These are phyloP conservation scores for Zosterops pallidus DNA, from an alignment of 2,113 vertebrate species.

Conservation along the genomic window DNA sequence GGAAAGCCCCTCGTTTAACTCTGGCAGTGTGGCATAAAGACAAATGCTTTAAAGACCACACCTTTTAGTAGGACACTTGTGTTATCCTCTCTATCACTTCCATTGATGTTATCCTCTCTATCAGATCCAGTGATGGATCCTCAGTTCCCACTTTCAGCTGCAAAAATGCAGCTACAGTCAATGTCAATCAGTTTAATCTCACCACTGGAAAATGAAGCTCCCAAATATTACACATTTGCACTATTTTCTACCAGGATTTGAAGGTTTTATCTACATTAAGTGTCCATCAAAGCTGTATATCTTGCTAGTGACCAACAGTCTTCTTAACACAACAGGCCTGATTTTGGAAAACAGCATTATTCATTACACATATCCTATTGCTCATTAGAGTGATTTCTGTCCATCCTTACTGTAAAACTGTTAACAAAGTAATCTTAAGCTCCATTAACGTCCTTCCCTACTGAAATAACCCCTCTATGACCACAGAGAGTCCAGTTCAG, in stretches of 20 bases:
- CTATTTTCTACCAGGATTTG: not conserved
- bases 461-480: not conserved
- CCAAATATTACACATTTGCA: not conserved
- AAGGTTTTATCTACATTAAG: not conserved
- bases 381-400: not conserved
- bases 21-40: not conserved
- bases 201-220: not conserved
- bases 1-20: not conserved
- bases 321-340: not conserved
- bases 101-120: not conserved
- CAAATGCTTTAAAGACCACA: not conserved
- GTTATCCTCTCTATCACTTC: not conserved
- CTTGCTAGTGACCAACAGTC: not conserved
- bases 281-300: not conserved
- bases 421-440: not conserved
- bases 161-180: not conserved
- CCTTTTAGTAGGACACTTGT: not conserved
- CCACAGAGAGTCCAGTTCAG: not conserved
- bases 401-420: not conserved
- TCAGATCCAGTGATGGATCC: not conserved
- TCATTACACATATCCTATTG: not conserved
- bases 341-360: not conserved
- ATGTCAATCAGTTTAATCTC: not conserved
- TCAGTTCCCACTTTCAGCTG: not conserved
- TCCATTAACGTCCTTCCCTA: not conserved